phyloP scores from a whole-genome alignment of 1,140 invertebrate species.

The Hylaeus anthracinus region DNA sequence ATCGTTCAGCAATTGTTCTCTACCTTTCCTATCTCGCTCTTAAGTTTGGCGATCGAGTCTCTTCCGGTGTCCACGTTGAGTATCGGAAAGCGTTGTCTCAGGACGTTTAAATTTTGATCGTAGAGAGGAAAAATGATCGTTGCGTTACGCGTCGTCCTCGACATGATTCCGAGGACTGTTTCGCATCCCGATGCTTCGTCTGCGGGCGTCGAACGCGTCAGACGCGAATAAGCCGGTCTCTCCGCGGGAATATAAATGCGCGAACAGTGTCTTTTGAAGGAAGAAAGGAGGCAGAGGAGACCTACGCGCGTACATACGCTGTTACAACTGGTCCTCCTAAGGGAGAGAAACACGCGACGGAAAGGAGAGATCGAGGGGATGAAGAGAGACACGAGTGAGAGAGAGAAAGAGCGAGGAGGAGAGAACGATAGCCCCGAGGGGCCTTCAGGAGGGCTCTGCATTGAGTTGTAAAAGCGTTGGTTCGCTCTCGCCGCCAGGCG shows the following conservation, averaged over 20 bases:
- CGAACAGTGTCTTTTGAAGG: conserved; percentile 63
- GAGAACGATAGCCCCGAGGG: conserved; percentile 61
- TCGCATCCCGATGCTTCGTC: conserved; percentile 9
- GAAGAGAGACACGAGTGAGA: conserved; percentile 16
- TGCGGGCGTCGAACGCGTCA: conserved; percentile 10
- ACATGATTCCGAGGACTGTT: conserved; percentile 2
- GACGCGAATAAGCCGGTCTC: conserved; percentile 36
- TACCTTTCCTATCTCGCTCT: too few species aligned
- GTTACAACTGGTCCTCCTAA: conserved; percentile 41
- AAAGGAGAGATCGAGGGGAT: conserved; percentile 29
- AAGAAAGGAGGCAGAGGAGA: background rate
- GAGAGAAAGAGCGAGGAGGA: conserved; percentile 30
- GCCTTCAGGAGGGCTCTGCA: conserved; percentile 71
- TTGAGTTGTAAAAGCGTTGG: conserved; percentile 82
- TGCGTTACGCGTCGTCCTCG: background rate
- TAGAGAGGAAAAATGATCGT: background rate
- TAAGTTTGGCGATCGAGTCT: too few species aligned
- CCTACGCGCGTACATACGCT: conserved; percentile 40
- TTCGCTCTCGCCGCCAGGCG: conserved; percentile 78
- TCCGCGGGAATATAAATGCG: conserved; percentile 70
- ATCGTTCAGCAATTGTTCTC: too few species aligned
- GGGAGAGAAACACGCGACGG: conserved; percentile 25
- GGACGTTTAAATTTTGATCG: background rate
- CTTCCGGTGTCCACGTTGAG: background rate
- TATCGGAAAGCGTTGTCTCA: background rate